Conservation (phyloP, 2,888 invertebrate species). For the Calameuta pallipes region DNA sequence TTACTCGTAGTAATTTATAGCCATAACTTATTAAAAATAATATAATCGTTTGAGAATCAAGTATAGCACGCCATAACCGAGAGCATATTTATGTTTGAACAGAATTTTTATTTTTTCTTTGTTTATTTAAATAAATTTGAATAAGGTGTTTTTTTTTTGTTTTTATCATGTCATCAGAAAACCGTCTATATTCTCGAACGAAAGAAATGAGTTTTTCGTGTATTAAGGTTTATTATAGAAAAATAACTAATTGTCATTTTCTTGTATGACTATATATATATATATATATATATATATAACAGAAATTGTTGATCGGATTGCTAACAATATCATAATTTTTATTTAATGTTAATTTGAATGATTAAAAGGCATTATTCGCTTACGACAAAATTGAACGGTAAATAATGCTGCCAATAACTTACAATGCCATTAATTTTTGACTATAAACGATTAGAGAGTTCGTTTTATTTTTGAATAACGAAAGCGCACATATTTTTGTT, state of each 20-base stretch:
- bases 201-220: not conserved
- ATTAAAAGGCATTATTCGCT: not conserved
- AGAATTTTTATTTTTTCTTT: not conserved
- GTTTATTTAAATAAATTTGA: not conserved
- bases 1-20: not conserved
- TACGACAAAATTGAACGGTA: not conserved
- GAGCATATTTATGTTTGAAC: not conserved
- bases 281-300: slow-evolving; percentile 4
- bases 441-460: not conserved
- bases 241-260: not conserved
- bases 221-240: not conserved
- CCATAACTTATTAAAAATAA: not conserved
- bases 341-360: not conserved
- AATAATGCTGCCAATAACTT: not conserved
- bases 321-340: not conserved
- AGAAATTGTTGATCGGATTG: not conserved
- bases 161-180: not conserved
- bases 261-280: not conserved
- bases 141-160: not conserved
- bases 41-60: not conserved
- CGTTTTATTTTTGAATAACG: not conserved
- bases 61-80: not conserved
- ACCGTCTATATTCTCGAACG: not conserved
- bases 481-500: not conserved
- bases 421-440: not conserved